phyloP scores from a whole-genome alignment of 1,140 invertebrate genomes.

The Stenopsyche tienmushanensis region DNA sequence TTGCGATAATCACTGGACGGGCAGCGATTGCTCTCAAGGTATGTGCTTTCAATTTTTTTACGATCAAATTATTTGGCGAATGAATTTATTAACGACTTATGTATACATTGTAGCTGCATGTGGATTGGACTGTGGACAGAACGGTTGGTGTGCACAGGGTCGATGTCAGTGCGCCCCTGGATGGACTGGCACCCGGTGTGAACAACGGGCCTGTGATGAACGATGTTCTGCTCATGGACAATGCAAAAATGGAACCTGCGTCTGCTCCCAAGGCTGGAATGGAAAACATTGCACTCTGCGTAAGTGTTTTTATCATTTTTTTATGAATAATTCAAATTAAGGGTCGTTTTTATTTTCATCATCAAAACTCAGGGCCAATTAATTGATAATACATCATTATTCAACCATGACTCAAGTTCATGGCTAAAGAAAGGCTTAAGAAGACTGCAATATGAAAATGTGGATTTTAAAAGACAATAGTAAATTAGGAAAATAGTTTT shows the following conservation, averaged over 20 bases:
- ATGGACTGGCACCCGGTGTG: conserved; percentile 89
- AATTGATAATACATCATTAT: too few species aligned
- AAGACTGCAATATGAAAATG: too few species aligned
- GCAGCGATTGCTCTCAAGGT: conserved; percentile 88
- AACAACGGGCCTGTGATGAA: conserved; percentile 84
- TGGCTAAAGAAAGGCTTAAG: too few species aligned
- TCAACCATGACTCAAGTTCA: too few species aligned
- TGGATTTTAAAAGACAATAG: too few species aligned
- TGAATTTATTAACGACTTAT: neutral
- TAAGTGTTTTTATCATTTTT: too few species aligned
- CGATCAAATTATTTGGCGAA: neutral
- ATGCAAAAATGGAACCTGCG: conserved; percentile 96
- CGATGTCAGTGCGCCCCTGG: conserved; percentile 87
- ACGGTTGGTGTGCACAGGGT: conserved; percentile 87
- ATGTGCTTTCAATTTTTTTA: conserved; percentile 43
- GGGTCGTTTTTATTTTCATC: too few species aligned
- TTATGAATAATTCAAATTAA: too few species aligned
- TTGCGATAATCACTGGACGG: conserved; percentile 87
- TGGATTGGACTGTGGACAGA: conserved; percentile 85
- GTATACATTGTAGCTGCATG: conserved; percentile 70
- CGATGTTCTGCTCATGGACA: conserved; percentile 93
- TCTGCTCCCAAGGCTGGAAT: conserved; percentile 96
- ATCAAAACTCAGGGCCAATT: too few species aligned
- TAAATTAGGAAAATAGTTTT: too few species aligned
- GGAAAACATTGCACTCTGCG: conserved; percentile 93